Evolutionary conservation across 2,113 vertebrate species (phyloP).

Genomic region (Corythaeola cristata): DNA sequence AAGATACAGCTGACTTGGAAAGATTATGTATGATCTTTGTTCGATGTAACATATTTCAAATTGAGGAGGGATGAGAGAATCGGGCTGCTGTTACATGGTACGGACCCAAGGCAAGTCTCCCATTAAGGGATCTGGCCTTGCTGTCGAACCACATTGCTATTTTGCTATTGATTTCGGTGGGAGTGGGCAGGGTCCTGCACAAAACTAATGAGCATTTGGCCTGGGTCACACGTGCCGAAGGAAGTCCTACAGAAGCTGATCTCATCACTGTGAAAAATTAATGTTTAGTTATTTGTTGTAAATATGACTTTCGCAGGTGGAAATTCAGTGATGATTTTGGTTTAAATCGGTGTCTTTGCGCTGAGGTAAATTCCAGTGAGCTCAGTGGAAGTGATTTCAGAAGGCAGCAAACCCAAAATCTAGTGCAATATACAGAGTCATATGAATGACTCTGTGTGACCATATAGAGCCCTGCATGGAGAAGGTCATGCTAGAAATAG

Average conservation of each 20-base stretch:
- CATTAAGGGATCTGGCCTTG: not conserved
- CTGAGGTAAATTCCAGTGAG: not conserved
- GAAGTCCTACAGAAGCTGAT: not conserved
- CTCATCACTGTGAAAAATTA: too few species aligned
- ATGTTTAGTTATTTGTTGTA: not conserved
- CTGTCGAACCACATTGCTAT: not conserved
- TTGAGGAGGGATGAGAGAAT: not conserved
- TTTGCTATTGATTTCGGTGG: not conserved
- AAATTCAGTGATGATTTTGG: not conserved
- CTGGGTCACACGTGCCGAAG: not conserved
- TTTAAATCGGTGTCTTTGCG: not conserved
- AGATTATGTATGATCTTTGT: not conserved
- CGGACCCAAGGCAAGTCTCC: not conserved
- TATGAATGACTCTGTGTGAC: not conserved
- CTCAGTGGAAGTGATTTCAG: not conserved
- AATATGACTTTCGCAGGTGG: not conserved
- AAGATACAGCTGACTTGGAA: not conserved
- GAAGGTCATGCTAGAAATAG: conserved; percentile 57
- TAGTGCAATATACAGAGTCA: not conserved
- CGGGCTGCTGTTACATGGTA: not conserved
- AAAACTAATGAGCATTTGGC: not conserved
- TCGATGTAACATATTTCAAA: not conserved
- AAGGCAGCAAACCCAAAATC: not conserved
- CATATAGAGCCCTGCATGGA: not conserved
- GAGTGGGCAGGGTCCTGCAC: not conserved